Conservation (phyloP, 2,888 invertebrate genomes). For the Trypoxylon attenuatum region DNA sequence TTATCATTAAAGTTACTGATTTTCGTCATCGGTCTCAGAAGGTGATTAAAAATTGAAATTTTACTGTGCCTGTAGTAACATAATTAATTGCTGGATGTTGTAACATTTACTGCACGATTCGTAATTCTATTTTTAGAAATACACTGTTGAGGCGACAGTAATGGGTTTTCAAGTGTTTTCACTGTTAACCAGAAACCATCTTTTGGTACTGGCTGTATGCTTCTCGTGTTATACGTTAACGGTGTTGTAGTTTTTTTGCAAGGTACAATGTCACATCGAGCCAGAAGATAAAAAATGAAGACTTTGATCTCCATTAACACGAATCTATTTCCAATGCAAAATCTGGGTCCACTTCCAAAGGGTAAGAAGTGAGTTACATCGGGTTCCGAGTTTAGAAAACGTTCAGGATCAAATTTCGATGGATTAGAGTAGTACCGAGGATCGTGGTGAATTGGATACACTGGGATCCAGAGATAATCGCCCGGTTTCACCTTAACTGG, state of each 20-base stretch:
- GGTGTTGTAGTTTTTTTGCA: constrained; percentile 73
- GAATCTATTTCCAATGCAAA: constrained; percentile 67
- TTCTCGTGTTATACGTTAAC: too few relatives aligned
- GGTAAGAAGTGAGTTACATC: constrained; percentile 65
- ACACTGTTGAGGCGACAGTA: too few relatives aligned
- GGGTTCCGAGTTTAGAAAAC: constrained; percentile 67
- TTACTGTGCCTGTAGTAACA: too few relatives aligned
- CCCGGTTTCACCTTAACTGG: constrained; percentile 63
- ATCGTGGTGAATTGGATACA: constrained; percentile 66
- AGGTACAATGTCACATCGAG: constrained; percentile 52
- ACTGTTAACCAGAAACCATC: too few relatives aligned
- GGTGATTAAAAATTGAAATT: too few relatives aligned
- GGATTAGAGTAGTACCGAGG: constrained; percentile 70
- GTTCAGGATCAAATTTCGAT: constrained; percentile 71
- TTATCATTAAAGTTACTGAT: too few relatives aligned
- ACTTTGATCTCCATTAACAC: constrained; percentile 55
- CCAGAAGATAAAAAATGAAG: constrained; percentile 47
- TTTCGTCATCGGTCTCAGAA: too few relatives aligned
- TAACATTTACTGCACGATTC: too few relatives aligned
- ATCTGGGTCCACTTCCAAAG: constrained; percentile 70
- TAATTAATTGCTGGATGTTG: too few relatives aligned
- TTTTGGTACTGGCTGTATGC: too few relatives aligned
- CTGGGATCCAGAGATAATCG: constrained; percentile 60
- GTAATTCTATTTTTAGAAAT: too few relatives aligned
- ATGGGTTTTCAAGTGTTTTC: too few relatives aligned